These are phyloP conservation scores for Carassius gibelio DNA, from an alignment of 2,113 vertebrate genomes.

Conservation along the genomic window DNA sequence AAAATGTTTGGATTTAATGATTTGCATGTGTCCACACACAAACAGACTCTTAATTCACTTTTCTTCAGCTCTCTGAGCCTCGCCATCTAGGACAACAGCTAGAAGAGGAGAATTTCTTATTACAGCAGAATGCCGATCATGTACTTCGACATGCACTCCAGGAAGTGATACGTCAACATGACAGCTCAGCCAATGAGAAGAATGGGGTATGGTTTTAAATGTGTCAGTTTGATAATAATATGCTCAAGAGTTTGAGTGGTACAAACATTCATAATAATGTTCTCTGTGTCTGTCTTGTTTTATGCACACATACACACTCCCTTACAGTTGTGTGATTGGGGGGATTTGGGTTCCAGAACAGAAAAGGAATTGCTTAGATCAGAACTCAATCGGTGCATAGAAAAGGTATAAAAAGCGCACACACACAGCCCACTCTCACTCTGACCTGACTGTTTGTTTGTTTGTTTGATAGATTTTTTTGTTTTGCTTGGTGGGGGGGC, in stretches of 20 bases:
- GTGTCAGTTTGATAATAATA: not conserved
- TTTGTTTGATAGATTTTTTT: too few relatives aligned
- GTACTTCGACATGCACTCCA: constrained; percentile 78
- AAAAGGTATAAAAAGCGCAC: constrained; percentile 72
- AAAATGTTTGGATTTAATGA: not conserved
- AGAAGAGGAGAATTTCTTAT: constrained; percentile 79
- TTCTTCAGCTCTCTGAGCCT: constrained; percentile 80
- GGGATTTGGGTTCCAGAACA: constrained; percentile 59
- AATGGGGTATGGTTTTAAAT: constrained; percentile 64
- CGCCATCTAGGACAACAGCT: constrained; percentile 81
- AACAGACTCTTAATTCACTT: not conserved
- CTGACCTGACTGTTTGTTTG: too few relatives aligned
- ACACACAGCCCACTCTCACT: not conserved
- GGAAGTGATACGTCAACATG: constrained; percentile 61
- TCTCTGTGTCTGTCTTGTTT: not conserved
- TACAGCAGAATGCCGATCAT: constrained; percentile 79
- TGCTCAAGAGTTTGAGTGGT: not conserved
- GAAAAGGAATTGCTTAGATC: constrained; percentile 79
- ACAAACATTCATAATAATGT: not conserved
- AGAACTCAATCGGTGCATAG: constrained; percentile 75
- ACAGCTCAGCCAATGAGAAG: constrained; percentile 62
- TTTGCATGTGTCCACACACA: not conserved
- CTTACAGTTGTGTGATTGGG: constrained; percentile 34
- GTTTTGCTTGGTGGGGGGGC: too few relatives aligned
- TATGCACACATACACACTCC: not conserved